Evolutionary conservation across 2,797 vertebrate genomes (phyloP), one percentile per base, ranked within the genome.

Genomic region (Sandelia bainsii): DNA sequence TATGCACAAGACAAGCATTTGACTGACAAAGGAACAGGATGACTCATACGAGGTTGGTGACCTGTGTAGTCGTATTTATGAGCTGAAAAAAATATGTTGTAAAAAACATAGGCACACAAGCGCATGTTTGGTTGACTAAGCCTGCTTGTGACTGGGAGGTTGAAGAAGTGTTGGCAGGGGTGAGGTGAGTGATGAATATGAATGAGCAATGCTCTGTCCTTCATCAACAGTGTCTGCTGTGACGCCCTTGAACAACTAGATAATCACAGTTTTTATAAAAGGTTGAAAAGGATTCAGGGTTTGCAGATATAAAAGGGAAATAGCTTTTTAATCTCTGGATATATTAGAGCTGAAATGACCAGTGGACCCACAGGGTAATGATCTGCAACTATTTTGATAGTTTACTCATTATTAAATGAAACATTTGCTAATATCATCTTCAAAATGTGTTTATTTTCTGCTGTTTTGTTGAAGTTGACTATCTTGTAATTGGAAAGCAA

Each of bases 31-130:
- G 62, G 59, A 76, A 54, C 37, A 51, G 45, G 44, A 32, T 82
- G 77, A 83, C 63, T 87, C 81, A 81, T 83, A 23, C 2, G 44
- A 80, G 80, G 70, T 66, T 45, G 45, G 45, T 72, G 80, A 88
- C 81, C 78, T 65, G 58, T 65, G 72, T 61, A 25, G 75, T 78
- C 10, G 6, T 60, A 52, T 77, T 81, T 32, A 71, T 69, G 73
- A 65, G 70, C 60, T 37, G 46, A 0, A 37, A 62, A 74, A 56
- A 11, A 59, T 7, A 59, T 60, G 68, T 51, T 62, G 52, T 58
- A 50, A 63, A 62, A 66, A 53, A 79, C 60, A 60, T 34, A 56
- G 45, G 40, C 59, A 54, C 29, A 61, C 12, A 42, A 44, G 62
- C 49, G 39, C 63, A 48, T 44, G 63, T 72, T 81, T 1, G 20